phyloP scores from a whole-genome alignment of 2,113 vertebrate genomes.

The Spea multiplicata region DNA sequence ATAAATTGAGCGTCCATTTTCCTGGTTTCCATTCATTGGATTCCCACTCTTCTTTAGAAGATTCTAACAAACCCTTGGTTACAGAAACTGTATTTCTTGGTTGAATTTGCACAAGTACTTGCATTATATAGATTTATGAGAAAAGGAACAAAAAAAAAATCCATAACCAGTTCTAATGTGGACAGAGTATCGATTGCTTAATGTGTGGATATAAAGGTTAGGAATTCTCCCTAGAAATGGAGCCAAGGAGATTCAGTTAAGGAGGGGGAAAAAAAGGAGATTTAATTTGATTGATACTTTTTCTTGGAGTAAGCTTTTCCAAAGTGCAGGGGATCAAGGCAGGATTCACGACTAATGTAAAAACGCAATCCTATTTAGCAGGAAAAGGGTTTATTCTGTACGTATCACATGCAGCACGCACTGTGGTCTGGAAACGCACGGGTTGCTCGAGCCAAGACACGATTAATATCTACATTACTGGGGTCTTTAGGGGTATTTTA shows the following conservation, averaged over 20 bases:
- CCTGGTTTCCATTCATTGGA: too few relatives aligned
- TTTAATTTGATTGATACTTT: slow-evolving; percentile 37
- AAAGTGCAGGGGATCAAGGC: slow-evolving; percentile 33
- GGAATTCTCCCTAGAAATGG: slow-evolving; percentile 34
- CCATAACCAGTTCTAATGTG: slow-evolving; percentile 30
- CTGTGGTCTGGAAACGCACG: neutral
- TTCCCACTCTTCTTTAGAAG: too few relatives aligned
- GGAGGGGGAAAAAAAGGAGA: slow-evolving; percentile 16
- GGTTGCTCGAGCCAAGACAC: neutral
- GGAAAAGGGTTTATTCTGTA: neutral
- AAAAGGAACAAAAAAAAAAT: slow-evolving; percentile 19
- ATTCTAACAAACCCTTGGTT: too few relatives aligned
- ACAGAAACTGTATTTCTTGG: neutral
- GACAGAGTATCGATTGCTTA: slow-evolving; percentile 44
- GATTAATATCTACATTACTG: neutral
- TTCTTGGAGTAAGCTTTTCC: slow-evolving; percentile 35
- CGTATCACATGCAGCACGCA: neutral
- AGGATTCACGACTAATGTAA: slow-evolving; percentile 14
- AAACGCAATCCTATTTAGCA: slow-evolving; percentile 10
- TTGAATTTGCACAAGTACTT: neutral
- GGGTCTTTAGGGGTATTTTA: neutral
- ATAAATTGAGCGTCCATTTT: too few relatives aligned
- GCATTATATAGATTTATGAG: slow-evolving; percentile 22
- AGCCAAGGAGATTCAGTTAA: slow-evolving; percentile 42
- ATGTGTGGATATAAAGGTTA: slow-evolving; percentile 42